Evolutionary conservation across 2,888 invertebrate species (phyloP), one percentile per base, ranked within the genome.

Genomic region (Pseudeuparius sepicola): DNA sequence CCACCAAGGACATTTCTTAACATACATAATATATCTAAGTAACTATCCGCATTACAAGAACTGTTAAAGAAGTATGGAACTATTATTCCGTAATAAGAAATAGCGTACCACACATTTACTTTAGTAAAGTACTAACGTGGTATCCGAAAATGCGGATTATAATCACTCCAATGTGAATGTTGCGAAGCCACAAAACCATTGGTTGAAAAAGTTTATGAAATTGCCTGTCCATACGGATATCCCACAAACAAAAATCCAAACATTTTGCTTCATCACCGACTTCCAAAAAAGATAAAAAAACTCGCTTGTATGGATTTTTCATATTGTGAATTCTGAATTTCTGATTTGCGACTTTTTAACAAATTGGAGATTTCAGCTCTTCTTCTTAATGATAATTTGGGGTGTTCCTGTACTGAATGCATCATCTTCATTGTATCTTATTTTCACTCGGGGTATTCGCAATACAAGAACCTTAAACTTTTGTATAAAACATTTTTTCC

Each of bases 21-120:
- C 20, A 20, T 20, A n/a, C 6, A 7, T 20, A 6, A 20, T n/a
- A 20, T 20, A 20, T 6, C 20, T 20, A 20, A 20, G n/a, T 20
- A 20, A 7, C 20, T 20, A 20, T n/a, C n/a, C 20, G 20, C 20
- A 20, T 20, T 20, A 20, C 20, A 20, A 20, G 20, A 20, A 20
- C 7, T 20, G 20, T 20, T n/a, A n/a, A 20, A 20, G 20, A 20
- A 20, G 20, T 20, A 20, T 20, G 20, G 20, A 6, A 7, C 20
- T 20, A 20, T 20, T 20, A 20, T 20, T 20, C 20, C 20, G 20
- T 20, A 20, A 20, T 20, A 20, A 20, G 20, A 20, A 20, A 20
- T 20, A n/a, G 20, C 20, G 20, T n/a, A 20, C 20, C 6, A 20
- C n/a, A 20, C 20, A 20, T 20, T 20, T 20, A 20, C n/a, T 20